Conservation (phyloP, 1,140 invertebrate genomes). For the Holotrichia oblita region DNA sequence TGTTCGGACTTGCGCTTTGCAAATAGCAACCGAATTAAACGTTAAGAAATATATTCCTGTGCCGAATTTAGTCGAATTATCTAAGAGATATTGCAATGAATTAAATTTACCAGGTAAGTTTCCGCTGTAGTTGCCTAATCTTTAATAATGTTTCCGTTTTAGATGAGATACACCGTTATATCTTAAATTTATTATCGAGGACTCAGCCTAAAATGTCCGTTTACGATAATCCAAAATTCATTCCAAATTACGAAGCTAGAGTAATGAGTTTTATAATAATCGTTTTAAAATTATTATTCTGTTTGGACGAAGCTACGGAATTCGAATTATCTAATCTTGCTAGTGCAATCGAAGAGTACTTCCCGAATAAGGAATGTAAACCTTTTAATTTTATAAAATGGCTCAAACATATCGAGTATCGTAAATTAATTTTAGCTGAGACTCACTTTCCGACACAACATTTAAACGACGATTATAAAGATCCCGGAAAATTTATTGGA, state of each 20-base stretch:
- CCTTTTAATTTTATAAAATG: constrained; percentile 72
- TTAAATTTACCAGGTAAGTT: constrained; percentile 64
- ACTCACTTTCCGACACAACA: constrained; percentile 65
- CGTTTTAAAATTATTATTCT: constrained; percentile 69
- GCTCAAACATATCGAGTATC: constrained; percentile 70
- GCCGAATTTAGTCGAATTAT: constrained; percentile 64
- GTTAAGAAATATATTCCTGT: constrained; percentile 57
- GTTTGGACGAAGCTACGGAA: constrained; percentile 72
- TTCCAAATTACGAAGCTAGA: constrained; percentile 71
- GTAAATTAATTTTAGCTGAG: constrained; percentile 64
- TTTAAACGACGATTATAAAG: constrained; percentile 44
- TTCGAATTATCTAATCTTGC: constrained; percentile 66
- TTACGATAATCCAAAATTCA: constrained; percentile 37
- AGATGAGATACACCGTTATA: constrained; percentile 46
- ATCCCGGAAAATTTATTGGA: constrained; percentile 44
- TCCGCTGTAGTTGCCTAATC: neutral
- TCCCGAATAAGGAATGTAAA: constrained; percentile 53
- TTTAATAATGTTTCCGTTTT: constrained; percentile 32
- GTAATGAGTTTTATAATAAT: constrained; percentile 72
- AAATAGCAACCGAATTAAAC: constrained; percentile 61
- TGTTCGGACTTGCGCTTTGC: constrained; percentile 55
- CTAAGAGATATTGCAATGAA: constrained; percentile 65
- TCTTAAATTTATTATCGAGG: constrained; percentile 49
- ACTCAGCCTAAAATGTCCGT: constrained; percentile 48
- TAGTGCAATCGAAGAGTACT: constrained; percentile 60